Evolutionary conservation across 2,113 vertebrate genomes (phyloP).

Genomic region (Gulo gulo): DNA sequence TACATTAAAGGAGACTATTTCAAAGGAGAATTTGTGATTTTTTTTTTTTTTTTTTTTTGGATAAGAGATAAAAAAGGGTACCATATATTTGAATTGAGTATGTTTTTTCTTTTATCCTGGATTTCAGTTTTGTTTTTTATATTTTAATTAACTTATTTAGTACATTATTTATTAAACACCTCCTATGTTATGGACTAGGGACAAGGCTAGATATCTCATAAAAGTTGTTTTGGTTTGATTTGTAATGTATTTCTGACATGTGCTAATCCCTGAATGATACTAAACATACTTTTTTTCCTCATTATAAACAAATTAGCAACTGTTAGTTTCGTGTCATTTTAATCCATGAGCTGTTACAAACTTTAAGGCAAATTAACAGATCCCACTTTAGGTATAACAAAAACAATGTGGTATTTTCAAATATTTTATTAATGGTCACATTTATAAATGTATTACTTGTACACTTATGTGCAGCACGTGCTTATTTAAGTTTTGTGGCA

Average conservation of each 20-base stretch:
- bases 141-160: neutral
- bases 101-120: conserved; percentile 32
- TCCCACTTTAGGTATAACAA: neutral
- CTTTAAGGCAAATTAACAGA: neutral
- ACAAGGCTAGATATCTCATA: neutral
- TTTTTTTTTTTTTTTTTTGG: neutral
- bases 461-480: neutral
- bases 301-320: conserved; percentile 19
- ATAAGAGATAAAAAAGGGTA: neutral
- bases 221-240: conserved; percentile 20
- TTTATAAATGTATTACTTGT: neutral
- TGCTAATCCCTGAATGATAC: conserved; percentile 19
- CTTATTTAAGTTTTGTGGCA: conserved; percentile 6
- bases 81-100: neutral
- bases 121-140: neutral
- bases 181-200: neutral
- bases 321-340: conserved; percentile 34
- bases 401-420: conserved; percentile 3
- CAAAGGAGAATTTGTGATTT: neutral
- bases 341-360: conserved; percentile 23
- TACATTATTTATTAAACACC: neutral
- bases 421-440: neutral
- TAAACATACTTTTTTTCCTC: neutral
- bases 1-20: conserved; percentile 14
- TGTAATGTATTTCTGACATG: neutral